Evolutionary conservation across 2,113 vertebrate species (phyloP).

Genomic region (Chionomys nivalis): DNA sequence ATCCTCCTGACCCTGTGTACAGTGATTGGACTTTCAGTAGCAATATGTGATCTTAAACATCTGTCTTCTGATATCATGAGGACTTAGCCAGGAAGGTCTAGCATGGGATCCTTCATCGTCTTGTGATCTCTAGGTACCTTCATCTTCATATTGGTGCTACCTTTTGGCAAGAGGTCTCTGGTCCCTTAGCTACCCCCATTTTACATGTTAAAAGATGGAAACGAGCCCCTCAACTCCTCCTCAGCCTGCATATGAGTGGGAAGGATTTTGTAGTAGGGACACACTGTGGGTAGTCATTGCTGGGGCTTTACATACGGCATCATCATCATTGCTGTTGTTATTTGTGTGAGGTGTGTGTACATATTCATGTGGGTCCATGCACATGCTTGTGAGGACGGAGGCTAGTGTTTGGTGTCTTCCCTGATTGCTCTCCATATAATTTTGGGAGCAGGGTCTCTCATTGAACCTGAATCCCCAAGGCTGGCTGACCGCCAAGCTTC

Average conservation of each 20-base stretch:
- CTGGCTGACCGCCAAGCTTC: neutral
- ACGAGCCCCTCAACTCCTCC: accelerated
- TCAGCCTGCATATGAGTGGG: accelerated
- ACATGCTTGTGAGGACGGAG: neutral
- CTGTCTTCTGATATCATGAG: neutral
- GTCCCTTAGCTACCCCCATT: neutral
- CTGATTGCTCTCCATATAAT: neutral
- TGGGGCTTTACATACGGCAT: neutral
- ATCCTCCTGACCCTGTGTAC: neutral
- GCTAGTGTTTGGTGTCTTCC: neutral
- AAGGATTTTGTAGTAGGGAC: accelerated
- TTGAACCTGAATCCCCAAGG: neutral
- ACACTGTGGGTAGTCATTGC: accelerated
- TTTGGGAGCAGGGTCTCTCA: neutral
- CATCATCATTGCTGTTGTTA: neutral
- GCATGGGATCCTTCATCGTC: neutral
- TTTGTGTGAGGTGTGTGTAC: neutral
- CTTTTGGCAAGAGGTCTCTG: neutral
- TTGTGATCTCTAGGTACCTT: accelerated
- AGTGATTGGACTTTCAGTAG: accelerated
- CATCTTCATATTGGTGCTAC: no score
- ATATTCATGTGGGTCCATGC: neutral
- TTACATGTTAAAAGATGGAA: neutral
- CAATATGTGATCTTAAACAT: neutral
- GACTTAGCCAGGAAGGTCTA: neutral